Evolutionary conservation across 2,113 vertebrate species (phyloP).

Genomic region (Triplophysa dalaica): DNA sequence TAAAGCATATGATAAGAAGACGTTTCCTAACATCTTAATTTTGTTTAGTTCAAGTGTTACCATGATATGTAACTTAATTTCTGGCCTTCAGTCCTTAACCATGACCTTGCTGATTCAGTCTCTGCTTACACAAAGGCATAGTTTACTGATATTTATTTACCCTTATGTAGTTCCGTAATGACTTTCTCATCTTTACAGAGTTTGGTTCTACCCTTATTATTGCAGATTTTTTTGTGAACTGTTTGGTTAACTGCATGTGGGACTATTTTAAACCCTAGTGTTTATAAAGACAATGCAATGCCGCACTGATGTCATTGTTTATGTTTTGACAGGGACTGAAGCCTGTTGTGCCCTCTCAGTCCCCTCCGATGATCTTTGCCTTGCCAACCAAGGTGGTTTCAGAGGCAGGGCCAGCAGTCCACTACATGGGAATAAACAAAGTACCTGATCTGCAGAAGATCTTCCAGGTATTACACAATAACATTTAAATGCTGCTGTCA

Average conservation of each 20-base stretch:
- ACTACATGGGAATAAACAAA: constrained; percentile 74
- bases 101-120: neutral
- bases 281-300: neutral
- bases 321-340: constrained; percentile 76
- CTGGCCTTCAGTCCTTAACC: neutral
- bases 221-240: too few species aligned
- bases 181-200: too few species aligned
- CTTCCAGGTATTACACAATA: constrained; percentile 77
- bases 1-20: too few species aligned
- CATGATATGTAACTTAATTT: neutral
- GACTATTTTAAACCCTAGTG: neutral
- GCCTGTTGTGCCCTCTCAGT: constrained; percentile 70
- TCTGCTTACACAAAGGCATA: too few species aligned
- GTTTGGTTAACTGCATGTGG: neutral
- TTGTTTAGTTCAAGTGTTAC: neutral
- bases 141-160: too few species aligned
- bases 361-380: constrained; percentile 74
- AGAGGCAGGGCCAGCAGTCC: constrained; percentile 55
- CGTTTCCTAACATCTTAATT: neutral
- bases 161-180: too few species aligned
- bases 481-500: neutral
- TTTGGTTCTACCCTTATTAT: too few species aligned
- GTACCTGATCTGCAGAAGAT: constrained; percentile 82
- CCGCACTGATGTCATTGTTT: neutral
- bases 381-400: constrained; percentile 75